Evolutionary conservation across 2,888 invertebrate genomes (phyloP).

Genomic region (Stenodera caucasica): DNA sequence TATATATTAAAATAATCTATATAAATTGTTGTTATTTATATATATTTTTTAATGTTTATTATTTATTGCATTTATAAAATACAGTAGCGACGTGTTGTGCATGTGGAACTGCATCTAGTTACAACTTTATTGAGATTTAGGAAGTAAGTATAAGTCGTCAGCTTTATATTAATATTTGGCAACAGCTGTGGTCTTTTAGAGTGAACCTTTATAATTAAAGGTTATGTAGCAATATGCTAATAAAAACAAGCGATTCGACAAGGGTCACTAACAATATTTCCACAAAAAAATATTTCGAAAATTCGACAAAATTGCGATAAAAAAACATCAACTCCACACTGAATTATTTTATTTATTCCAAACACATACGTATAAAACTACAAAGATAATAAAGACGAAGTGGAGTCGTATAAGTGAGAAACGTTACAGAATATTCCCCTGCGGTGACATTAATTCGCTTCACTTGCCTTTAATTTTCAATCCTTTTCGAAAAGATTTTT

Average conservation of each 20-base stretch:
- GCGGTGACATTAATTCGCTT: background rate
- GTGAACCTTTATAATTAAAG: constrained; percentile 36
- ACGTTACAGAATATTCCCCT: background rate
- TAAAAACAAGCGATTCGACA: constrained; percentile 36
- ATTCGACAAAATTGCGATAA: background rate
- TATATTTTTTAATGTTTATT: background rate
- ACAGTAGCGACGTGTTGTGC: background rate
- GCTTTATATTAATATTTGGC: constrained; percentile 37
- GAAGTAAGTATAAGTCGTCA: constrained; percentile 28
- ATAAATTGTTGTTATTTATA: too few species aligned
- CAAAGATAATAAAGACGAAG: background rate
- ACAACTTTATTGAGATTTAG: constrained; percentile 23
- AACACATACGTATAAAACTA: background rate
- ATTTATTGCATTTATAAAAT: background rate
- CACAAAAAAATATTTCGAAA: constrained; percentile 8
- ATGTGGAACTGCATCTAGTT: background rate
- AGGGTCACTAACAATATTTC: constrained; percentile 33
- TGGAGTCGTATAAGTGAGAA: background rate
- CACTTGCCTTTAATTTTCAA: constrained; percentile 1
- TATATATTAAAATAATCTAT: too few species aligned
- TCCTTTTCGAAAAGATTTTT: background rate
- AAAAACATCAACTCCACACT: background rate
- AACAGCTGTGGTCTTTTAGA: constrained; percentile 36
- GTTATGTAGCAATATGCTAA: constrained; percentile 32
- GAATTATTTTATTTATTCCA: background rate